A percentile compares a stretch with the other conserved stretches of the same genome.
These are phyloP conservation scores for Yponomeuta evonymella DNA, from an alignment of 2,888 invertebrate genomes.

Conservation along the genomic window DNA sequence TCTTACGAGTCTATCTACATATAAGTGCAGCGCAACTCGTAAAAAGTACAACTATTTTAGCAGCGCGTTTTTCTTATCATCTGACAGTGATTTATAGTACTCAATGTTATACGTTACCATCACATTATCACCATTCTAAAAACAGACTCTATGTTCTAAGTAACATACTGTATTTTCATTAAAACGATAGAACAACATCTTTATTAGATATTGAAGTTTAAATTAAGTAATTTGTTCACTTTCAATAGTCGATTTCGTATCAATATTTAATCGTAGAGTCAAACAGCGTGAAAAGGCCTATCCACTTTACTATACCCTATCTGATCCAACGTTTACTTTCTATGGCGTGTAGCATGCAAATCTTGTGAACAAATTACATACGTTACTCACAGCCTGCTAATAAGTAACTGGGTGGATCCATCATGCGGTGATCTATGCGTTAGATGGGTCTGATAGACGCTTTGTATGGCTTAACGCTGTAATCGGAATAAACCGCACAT, in stretches of 20 bases:
- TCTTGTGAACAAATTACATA: constrained; percentile 21
- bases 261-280: neutral
- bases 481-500: neutral
- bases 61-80: neutral
- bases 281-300: constrained; percentile 11
- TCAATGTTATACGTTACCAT: neutral
- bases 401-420: neutral
- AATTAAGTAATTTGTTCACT: constrained; percentile 11
- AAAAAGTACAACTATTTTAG: neutral
- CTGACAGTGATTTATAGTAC: neutral
- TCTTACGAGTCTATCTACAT: neutral
- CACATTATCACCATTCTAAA: neutral
- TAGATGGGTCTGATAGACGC: neutral
- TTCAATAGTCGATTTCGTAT: neutral
- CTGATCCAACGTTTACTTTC: constrained; percentile 38
- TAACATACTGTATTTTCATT: neutral
- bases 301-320: constrained; percentile 2
- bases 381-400: neutral
- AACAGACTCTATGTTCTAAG: neutral
- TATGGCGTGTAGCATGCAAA: constrained; percentile 53
- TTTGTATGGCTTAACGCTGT: neutral
- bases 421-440: neutral
- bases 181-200: neutral
- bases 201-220: neutral
- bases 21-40: neutral